Conservation (phyloP, 2,113 vertebrate species). For the Notothenia coriiceps region DNA sequence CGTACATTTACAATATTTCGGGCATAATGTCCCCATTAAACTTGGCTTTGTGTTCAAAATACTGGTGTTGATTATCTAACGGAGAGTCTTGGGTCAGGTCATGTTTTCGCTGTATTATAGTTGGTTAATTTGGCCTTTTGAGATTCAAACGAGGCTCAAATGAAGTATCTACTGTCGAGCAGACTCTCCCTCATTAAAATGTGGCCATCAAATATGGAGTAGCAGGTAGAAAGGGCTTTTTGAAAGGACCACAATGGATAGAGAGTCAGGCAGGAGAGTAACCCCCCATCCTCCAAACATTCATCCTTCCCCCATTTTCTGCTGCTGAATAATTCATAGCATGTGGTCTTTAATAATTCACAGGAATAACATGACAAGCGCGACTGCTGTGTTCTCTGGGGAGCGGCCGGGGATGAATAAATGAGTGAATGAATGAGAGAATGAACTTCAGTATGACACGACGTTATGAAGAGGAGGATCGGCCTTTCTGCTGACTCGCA, state of each 20-base stretch:
- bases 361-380: constrained; percentile 75
- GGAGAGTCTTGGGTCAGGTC: background rate
- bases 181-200: constrained; percentile 25
- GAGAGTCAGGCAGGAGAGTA: constrained; percentile 20
- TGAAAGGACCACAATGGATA: constrained; percentile 33
- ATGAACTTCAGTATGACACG: background rate
- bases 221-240: constrained; percentile 42
- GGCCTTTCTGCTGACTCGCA: constrained; percentile 18
- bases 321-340: constrained; percentile 76
- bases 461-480: constrained; percentile 18
- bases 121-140: constrained; percentile 34
- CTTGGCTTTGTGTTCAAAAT: no score
- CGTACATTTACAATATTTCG: no score
- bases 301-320: constrained; percentile 48
- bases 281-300: constrained; percentile 9
- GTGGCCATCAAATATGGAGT: constrained; percentile 56
- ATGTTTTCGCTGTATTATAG: constrained; percentile 23
- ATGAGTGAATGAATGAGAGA: constrained; percentile 55
- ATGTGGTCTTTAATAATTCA: constrained; percentile 81
- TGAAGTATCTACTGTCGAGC: constrained; percentile 5
- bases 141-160: constrained; percentile 44
- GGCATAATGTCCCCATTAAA: no score
- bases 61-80: background rate
- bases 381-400: constrained; percentile 59
- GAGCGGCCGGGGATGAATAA: constrained; percentile 53